A percentile compares a stretch with the other conserved stretches of the same genome.
Evolutionary conservation across 2,113 vertebrate genomes (phyloP).

Genomic region (Notothenia coriiceps): DNA sequence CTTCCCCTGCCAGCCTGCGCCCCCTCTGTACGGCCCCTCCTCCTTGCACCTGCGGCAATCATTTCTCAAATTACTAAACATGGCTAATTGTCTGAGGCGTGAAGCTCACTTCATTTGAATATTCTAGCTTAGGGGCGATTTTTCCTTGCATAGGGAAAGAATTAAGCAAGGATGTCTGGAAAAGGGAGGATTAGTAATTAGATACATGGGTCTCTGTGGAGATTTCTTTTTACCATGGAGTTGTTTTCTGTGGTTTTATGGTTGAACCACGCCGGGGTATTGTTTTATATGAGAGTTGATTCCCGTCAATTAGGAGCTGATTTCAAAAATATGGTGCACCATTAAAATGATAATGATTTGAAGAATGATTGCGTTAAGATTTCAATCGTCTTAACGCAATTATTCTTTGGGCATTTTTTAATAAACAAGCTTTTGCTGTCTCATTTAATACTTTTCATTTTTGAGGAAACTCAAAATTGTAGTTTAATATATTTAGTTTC

Average conservation of each 20-base stretch:
- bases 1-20: conserved; percentile 72
- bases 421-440: neutral
- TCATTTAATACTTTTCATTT: neutral
- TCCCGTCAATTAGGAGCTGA: conserved; percentile 20
- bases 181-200: conserved; percentile 55
- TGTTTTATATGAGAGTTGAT: conserved; percentile 17
- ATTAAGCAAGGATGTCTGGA: conserved; percentile 72
- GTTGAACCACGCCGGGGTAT: neutral
- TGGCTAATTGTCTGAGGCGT: conserved; percentile 89
- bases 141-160: conserved; percentile 77
- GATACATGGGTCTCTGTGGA: conserved; percentile 40
- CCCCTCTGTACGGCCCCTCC: conserved; percentile 65
- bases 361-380: neutral
- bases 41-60: conserved; percentile 76
- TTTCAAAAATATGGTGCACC: neutral
- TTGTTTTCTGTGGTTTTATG: conserved; percentile 38
- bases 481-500: conserved; percentile 73
- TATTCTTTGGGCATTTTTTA: neutral
- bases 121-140: conserved; percentile 89
- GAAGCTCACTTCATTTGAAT: conserved; percentile 91
- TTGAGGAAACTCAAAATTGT: conserved; percentile 6
- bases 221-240: conserved; percentile 23
- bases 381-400: neutral
- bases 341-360: neutral
- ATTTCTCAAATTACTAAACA: conserved; percentile 85